Base-by-base conservation (phyloP, 2,888 invertebrate species). In the Diachrysia chrysitis region DNA sequence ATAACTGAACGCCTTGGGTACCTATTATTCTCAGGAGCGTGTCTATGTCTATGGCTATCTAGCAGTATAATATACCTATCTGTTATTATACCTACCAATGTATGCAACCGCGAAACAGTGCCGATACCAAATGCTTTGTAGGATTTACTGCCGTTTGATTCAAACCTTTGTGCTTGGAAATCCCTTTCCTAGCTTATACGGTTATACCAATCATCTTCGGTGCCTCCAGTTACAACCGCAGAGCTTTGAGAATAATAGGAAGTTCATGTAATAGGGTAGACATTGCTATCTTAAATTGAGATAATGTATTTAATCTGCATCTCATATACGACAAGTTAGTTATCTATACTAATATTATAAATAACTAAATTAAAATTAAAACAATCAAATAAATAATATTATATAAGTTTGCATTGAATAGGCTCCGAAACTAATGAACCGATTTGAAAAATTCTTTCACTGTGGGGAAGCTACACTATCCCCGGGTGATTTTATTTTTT, bases 121-220 rank as follows among this genome's bases (percentile, higher is more conserved):
- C 16, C n/a, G 42, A 4, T 42, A 42, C 7, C 42, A 42, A 42
- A n/a, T 1, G 42, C 42, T 42, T 42, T 42, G 42, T 42, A n/a
- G 42, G 42, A 42, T 42, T 42, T 42, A 42, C 42, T 42, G 42
- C n/a, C 42, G 16, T 42, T 42, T 16, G n/a, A 42, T 42, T 42
- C n/a, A 42, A n/a, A 42, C 42, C 42, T 42, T n/a, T n/a, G 42
- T 42, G 42, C 42, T n/a, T 7, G n/a, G 4, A 42, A 42, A 42
- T 42, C n/a, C n/a, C n/a, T 42, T 42, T n/a, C n/a, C n/a, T 7
- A 6, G 3, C 37, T 14, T 16, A 16, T n/a, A 42, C 5, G 1
- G 2, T 37, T 14, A 37, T 14, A 37, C 14, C 42, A 42, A 42
- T 42, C 42, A n/a, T 0, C 6, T 42, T 42, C 6, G 16, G n/a